phyloP scores from a whole-genome alignment of 1,140 invertebrate genomes.

The Drosophila micromelanica region DNA sequence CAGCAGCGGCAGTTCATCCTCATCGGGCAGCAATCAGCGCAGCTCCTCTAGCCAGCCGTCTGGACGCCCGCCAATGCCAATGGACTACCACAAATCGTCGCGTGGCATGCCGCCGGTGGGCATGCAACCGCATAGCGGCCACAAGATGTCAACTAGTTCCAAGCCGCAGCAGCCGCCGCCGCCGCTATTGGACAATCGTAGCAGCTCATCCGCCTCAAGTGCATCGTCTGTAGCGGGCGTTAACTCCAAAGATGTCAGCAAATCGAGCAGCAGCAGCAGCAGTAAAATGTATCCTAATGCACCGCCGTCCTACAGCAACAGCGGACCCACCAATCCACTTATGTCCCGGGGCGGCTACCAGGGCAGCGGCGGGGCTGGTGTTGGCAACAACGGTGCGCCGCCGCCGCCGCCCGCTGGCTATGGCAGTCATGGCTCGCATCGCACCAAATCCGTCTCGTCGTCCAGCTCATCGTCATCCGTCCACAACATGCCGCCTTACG shows the following conservation, averaged over 20 bases:
- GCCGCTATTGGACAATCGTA: slow-evolving; percentile 37
- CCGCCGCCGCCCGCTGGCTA: slow-evolving; percentile 46
- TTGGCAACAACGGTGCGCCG: slow-evolving; percentile 35
- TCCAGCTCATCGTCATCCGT: slow-evolving; percentile 61
- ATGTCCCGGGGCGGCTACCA: slow-evolving; percentile 70
- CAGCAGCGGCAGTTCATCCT: slow-evolving; percentile 37
- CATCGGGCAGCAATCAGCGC: slow-evolving; percentile 46
- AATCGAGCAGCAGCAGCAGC: slow-evolving; percentile 49
- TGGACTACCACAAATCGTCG: slow-evolving; percentile 71
- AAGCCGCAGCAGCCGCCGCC: slow-evolving; percentile 59
- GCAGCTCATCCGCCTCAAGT: slow-evolving; percentile 44
- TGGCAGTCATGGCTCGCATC: slow-evolving; percentile 50
- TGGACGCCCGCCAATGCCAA: slow-evolving; percentile 55
- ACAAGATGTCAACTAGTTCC: slow-evolving; percentile 62
- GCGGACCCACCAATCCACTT: slow-evolving; percentile 51
- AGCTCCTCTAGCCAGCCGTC: slow-evolving; percentile 32
- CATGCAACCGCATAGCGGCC: slow-evolving; percentile 55
- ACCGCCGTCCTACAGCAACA: slow-evolving; percentile 61
- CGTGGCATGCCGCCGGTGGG: slow-evolving; percentile 63
- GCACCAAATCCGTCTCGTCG: slow-evolving; percentile 68
- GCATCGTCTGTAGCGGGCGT: slow-evolving; percentile 41
- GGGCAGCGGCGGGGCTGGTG: slow-evolving; percentile 10
- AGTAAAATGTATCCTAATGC: slow-evolving; percentile 72
- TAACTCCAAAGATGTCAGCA: slow-evolving; percentile 60
- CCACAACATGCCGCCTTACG: slow-evolving; percentile 66